Percentiles rank a stretch among this genome's conserved stretches.
Evolutionary conservation across 2,797 vertebrate species (phyloP).

Genomic region (Percopsis omiscomaycus): DNA sequence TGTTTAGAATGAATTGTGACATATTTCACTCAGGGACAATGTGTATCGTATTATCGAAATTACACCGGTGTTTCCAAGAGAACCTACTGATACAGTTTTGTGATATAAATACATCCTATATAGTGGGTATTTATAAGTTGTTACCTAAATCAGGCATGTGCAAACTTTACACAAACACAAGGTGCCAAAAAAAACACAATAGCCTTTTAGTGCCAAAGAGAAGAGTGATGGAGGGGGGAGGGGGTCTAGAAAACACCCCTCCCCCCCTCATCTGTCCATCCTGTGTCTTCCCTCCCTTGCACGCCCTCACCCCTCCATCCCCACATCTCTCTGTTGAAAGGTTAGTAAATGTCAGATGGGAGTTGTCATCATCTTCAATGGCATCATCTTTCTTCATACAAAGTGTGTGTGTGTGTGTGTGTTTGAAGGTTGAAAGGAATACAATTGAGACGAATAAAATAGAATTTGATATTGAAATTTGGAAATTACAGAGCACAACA

Average conservation of each 20-base stretch:
- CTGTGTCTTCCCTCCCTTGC: slow-evolving; percentile 40
- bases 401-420: slow-evolving; percentile 32
- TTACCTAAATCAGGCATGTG: too few species aligned
- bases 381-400: slow-evolving; percentile 73
- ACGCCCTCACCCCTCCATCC: slow-evolving; percentile 58
- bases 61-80: too few species aligned
- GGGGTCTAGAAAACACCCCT: slow-evolving; percentile 45
- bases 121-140: too few species aligned
- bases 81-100: too few species aligned
- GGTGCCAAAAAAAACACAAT: slow-evolving; percentile 51
- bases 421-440: slow-evolving; percentile 47
- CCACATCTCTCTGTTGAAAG: slow-evolving; percentile 78
- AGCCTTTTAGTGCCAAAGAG: slow-evolving; percentile 37
- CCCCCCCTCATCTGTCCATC: slow-evolving; percentile 65
- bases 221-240: slow-evolving; percentile 10
- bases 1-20: too few species aligned
- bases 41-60: too few species aligned
- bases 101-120: too few species aligned
- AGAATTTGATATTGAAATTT: slow-evolving; percentile 63
- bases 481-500: slow-evolving; percentile 60
- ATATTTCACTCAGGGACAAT: too few species aligned
- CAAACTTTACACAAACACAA: slow-evolving; percentile 29
- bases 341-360: slow-evolving; percentile 86
- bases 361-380: slow-evolving; percentile 84
- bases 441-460: slow-evolving; percentile 63